phyloP scores from a whole-genome alignment of 35 echinoderm and acorn worm genomes.

The Apostichopus californicus region DNA sequence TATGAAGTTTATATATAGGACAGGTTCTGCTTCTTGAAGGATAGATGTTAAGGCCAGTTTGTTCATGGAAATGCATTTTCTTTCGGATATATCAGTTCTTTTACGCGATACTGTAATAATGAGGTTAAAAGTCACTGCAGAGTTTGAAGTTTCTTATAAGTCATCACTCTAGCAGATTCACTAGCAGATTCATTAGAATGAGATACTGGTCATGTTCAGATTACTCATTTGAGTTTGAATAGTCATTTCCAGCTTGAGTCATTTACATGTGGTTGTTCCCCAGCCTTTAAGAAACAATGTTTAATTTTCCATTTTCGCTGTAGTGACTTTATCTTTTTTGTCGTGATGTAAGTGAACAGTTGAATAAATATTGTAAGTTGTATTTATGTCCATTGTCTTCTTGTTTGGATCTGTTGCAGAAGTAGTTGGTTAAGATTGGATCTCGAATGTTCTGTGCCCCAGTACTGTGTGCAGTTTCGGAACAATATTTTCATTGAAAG shows the following conservation, averaged over 20 bases:
- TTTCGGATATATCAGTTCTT: too few relatives aligned
- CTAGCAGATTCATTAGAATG: too few relatives aligned
- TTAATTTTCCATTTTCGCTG: constrained; percentile 17
- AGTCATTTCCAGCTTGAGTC: neutral
- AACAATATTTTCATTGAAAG: neutral
- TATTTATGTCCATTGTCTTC: neutral
- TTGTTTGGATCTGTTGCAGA: neutral
- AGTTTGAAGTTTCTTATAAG: too few relatives aligned
- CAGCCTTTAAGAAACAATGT: neutral
- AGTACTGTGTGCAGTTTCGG: neutral
- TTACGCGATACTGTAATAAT: too few relatives aligned
- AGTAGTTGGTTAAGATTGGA: neutral
- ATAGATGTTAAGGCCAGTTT: too few relatives aligned
- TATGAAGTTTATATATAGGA: too few relatives aligned
- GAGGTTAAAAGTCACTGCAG: too few relatives aligned
- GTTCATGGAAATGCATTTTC: too few relatives aligned
- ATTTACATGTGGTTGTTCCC: neutral
- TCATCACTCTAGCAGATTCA: too few relatives aligned
- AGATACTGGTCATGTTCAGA: neutral
- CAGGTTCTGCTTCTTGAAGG: too few relatives aligned
- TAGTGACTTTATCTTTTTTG: constrained; percentile 41
- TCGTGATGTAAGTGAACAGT: constrained; percentile 49
- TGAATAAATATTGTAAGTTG: constrained; percentile 44
- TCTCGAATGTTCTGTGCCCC: too few relatives aligned
- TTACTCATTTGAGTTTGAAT: neutral